phyloP scores from a whole-genome alignment of 2,797 vertebrate species.

The Enteromius afrohamiltoni region DNA sequence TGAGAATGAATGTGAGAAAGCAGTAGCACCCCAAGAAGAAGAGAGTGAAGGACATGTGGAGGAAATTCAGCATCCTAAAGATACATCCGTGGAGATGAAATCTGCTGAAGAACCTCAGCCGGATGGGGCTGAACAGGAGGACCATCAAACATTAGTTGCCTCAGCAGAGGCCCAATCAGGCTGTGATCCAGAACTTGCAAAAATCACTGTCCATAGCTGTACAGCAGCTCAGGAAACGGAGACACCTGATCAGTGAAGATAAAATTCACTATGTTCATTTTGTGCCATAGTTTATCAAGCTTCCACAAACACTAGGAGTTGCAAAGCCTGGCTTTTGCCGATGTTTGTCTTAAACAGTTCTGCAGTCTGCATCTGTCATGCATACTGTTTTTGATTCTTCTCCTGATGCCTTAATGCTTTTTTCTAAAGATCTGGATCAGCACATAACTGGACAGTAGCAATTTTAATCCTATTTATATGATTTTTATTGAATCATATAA shows the following conservation, averaged over 20 bases:
- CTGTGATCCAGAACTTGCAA: constrained; percentile 43
- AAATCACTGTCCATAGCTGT: constrained; percentile 31
- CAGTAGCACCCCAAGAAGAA: not conserved
- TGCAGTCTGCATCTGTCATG: too few relatives aligned
- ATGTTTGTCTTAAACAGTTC: constrained; percentile 31
- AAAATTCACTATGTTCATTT: constrained; percentile 24
- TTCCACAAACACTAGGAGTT: constrained; percentile 57
- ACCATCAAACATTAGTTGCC: constrained; percentile 11
- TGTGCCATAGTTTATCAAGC: constrained; percentile 56
- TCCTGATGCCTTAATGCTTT: constrained; percentile 58
- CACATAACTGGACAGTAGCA: constrained; percentile 57
- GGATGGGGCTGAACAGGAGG: constrained; percentile 25
- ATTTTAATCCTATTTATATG: constrained; percentile 60
- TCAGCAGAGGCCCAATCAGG: constrained; percentile 27
- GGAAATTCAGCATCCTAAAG: not conserved
- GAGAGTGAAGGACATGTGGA: constrained; percentile 8
- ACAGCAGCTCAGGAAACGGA: constrained; percentile 34
- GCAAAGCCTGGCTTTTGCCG: constrained; percentile 36
- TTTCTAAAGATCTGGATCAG: constrained; percentile 53
- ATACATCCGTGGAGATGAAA: constrained; percentile 9
- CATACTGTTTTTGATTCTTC: constrained; percentile 49
- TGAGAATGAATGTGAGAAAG: constrained; percentile 65
- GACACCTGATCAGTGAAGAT: constrained; percentile 37
- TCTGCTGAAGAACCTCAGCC: constrained; percentile 39
- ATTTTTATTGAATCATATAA: constrained; percentile 59